These are phyloP conservation scores for Hyperoplus lanceolatus DNA, from an alignment of 2,797 vertebrate species.

Conservation along the genomic window DNA sequence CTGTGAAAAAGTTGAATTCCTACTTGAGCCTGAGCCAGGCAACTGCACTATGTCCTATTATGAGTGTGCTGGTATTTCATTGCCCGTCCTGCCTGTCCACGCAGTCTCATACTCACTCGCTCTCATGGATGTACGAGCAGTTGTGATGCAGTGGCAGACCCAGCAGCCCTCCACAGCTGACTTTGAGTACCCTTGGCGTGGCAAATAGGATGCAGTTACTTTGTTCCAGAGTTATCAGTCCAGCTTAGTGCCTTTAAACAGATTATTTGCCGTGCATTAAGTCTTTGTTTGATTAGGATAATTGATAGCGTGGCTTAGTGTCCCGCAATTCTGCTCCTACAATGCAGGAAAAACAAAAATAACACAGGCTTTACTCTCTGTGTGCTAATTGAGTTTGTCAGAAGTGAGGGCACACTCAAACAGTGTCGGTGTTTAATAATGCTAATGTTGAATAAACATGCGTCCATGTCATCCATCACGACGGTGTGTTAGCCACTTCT, in stretches of 20 bases:
- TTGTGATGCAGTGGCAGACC: background rate
- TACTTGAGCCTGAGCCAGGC: background rate
- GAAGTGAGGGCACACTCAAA: conserved; percentile 15
- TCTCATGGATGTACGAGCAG: background rate
- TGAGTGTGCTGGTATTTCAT: background rate
- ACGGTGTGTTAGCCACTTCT: background rate
- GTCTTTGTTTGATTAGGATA: conserved; percentile 81
- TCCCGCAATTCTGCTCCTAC: conserved; percentile 37
- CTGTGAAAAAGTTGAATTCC: background rate
- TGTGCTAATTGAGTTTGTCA: conserved; percentile 58
- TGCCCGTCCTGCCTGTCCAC: background rate
- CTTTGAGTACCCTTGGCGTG: conserved; percentile 54
- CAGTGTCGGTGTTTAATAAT: conserved; percentile 35
- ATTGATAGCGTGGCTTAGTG: conserved; percentile 77
- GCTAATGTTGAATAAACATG: conserved; percentile 44
- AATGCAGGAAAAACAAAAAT: conserved; percentile 12
- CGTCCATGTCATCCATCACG: conserved; percentile 34
- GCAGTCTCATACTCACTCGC: background rate
- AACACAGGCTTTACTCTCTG: conserved; percentile 23
- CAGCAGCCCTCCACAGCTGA: conserved; percentile 17
- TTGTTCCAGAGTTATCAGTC: conserved; percentile 39
- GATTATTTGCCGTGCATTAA: conserved; percentile 75
- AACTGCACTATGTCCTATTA: background rate
- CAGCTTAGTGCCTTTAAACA: conserved; percentile 58
- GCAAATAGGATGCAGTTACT: conserved; percentile 46